Conservation (phyloP, 2,888 invertebrate genomes). For the Cordilura impudica region DNA sequence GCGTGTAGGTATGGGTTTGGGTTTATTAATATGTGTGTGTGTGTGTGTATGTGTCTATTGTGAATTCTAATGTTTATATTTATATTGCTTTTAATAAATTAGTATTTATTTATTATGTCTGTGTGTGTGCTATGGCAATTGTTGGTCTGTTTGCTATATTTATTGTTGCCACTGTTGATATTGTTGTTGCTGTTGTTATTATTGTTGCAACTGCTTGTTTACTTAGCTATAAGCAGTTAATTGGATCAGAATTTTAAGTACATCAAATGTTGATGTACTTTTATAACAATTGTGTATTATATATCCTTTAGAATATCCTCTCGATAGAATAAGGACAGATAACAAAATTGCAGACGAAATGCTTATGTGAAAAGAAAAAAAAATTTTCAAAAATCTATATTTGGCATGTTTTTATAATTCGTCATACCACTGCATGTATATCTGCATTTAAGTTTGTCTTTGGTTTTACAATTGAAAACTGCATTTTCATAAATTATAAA, state of each 20-base stretch:
- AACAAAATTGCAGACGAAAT: too few species aligned
- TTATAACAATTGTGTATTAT: not conserved
- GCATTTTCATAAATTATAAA: too few species aligned
- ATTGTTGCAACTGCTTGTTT: conserved; percentile 28
- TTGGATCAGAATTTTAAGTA: conserved; percentile 46
- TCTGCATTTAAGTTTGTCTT: too few species aligned
- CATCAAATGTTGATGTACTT: not conserved
- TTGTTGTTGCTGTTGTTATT: conserved; percentile 24
- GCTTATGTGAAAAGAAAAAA: too few species aligned
- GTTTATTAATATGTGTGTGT: not conserved
- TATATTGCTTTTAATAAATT: too few species aligned
- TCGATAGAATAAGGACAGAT: not conserved
- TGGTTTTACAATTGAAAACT: too few species aligned
- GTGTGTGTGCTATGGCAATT: conserved; percentile 6
- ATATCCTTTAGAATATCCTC: not conserved
- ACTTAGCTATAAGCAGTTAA: conserved; percentile 43
- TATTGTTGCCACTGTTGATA: conserved; percentile 1
- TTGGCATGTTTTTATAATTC: too few species aligned
- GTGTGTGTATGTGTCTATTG: not conserved
- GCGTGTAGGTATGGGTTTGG: not conserved
- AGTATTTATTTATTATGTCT: conserved; percentile 26
- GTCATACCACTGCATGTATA: too few species aligned
- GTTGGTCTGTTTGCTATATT: conserved; percentile 16
- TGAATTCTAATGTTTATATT: conserved; percentile 1
- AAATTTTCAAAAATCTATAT: too few species aligned